A percentile compares a stretch with the other conserved stretches of the same genome.
Evolutionary conservation across 1,140 invertebrate species (phyloP).

Genomic region (Saccostrea echinata): DNA sequence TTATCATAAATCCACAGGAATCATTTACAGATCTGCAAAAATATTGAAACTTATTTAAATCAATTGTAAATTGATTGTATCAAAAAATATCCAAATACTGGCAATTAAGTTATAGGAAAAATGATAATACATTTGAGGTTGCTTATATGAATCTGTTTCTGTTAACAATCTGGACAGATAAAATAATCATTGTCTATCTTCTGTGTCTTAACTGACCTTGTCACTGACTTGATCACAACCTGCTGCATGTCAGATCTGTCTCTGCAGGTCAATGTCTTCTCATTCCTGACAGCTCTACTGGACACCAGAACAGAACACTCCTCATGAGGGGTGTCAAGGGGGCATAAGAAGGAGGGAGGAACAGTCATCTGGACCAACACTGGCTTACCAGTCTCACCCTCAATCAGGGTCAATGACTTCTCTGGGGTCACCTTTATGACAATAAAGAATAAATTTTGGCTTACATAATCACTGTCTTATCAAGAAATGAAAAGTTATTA

Average conservation of each 20-base stretch:
- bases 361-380: slow-evolving; percentile 41
- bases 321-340: slow-evolving; percentile 12
- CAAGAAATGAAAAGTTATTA: no score
- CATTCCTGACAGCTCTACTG: not conserved
- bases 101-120: no score
- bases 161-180: no score
- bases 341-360: slow-evolving; percentile 65
- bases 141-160: no score
- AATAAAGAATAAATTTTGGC: not conserved
- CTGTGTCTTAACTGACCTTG: not conserved
- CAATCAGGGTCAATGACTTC: slow-evolving; percentile 47
- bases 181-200: no score
- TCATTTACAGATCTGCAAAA: not conserved
- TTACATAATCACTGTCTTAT: no score
- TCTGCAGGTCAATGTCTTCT: not conserved
- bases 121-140: no score
- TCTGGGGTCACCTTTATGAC: slow-evolving; percentile 53
- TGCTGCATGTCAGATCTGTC: slow-evolving; percentile 56
- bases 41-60: not conserved
- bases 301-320: slow-evolving; percentile 54
- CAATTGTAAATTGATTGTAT: no score
- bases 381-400: slow-evolving; percentile 53
- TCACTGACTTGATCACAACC: not conserved
- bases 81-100: no score
- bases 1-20: slow-evolving; percentile 61